Evolutionary conservation across 64 coral and sea anemone species (phyloP), one percentile per base, ranked within the genome.

Genomic region (Montipora cactus): DNA sequence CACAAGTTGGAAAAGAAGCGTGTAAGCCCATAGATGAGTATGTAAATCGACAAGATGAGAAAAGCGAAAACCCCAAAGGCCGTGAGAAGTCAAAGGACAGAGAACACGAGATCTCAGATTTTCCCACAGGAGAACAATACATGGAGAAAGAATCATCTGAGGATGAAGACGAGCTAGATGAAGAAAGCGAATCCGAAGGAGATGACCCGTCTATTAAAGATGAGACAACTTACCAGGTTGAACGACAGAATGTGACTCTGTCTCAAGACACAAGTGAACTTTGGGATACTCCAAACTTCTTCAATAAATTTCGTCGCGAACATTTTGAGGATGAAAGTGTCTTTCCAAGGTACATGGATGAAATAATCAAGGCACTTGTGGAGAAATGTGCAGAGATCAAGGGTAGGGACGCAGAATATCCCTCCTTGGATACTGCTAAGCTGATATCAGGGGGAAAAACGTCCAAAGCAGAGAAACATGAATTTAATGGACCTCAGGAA

Each of bases 321-420:
- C 66, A 22, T 61, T 71, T 69, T 53, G 87, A 88, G 16, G 93
- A 95, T 78, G 80, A 84, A 69, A 79, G 89, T 12, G 93, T 91
- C 3, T 87, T 83, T 25, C 93, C 93, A 45, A 74, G 69, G 25
- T 90, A 78, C 20, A 79, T 89, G 57, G 94, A 95, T 14, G 79
- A 92, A 67, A 89, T 95, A 57, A 95, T 95, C 59, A 83, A 89
- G 80, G 94, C 90, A 13, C 91, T 95, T 7, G 72, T 95, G 0
- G 75, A 52, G 77, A 95, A 78, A 14, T 92, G 72, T 50, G 47
- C 92, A 69, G 94, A 88, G 88, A 89, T 73, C 23, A 48, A 79
- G 7, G 76, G 55, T 57, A 83, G 79, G 5, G 89, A 80, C 9
- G 71, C 79, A 47, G 80, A 46, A 19, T 95, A 74, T 46, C 93